phyloP scores from a whole-genome alignment of 2,797 vertebrate genomes.

The Microtus agrestis region DNA sequence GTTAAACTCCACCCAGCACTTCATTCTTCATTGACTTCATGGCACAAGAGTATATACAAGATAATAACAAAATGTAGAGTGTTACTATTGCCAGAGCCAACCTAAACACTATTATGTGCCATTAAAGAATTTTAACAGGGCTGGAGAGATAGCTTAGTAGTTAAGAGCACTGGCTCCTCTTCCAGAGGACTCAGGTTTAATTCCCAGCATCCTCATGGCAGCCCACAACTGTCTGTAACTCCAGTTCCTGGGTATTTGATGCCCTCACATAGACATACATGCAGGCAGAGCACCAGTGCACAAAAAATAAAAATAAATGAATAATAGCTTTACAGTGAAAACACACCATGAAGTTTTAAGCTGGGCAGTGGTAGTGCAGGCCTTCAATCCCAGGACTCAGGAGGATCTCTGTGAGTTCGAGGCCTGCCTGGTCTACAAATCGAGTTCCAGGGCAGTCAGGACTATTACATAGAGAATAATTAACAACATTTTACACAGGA shows the following conservation, averaged over 20 bases:
- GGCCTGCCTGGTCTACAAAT: too few relatives aligned
- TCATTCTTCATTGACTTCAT: not conserved
- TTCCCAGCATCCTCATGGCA: too few relatives aligned
- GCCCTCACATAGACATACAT: too few relatives aligned
- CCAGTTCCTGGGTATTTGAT: too few relatives aligned
- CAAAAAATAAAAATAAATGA: not conserved
- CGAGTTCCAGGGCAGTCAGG: too few relatives aligned
- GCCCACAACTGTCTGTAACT: too few relatives aligned
- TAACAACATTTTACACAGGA: not conserved
- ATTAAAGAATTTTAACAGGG: conserved; percentile 6
- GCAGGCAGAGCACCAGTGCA: not conserved
- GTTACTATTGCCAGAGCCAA: conserved; percentile 12
- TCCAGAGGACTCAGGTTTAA: too few relatives aligned
- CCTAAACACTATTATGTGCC: not conserved
- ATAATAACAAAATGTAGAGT: not conserved
- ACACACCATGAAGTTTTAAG: not conserved
- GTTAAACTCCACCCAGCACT: not conserved
- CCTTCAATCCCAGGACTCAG: not conserved
- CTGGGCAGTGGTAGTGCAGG: not conserved
- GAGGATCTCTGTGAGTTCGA: too few relatives aligned
- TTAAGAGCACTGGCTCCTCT: not conserved
- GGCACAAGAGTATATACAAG: conserved; percentile 19
- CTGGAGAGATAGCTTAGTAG: not conserved
- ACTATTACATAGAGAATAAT: not conserved
- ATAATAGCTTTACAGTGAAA: not conserved